phyloP scores from a whole-genome alignment of 2,888 invertebrate species.

The Metacarcinus magister region DNA sequence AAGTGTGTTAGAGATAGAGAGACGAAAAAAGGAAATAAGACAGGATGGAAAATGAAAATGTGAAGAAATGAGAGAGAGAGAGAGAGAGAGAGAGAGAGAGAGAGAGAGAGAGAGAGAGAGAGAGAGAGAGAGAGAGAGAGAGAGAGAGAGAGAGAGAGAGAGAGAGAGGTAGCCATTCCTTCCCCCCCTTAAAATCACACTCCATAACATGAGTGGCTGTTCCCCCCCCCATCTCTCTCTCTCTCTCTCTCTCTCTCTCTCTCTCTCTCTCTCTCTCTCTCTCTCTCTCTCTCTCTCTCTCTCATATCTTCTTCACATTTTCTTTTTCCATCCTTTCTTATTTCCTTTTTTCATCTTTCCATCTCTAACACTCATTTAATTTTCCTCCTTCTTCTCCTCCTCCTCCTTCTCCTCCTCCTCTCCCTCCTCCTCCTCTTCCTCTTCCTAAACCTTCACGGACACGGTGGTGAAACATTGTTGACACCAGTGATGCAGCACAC shows the following conservation, averaged over 20 bases:
- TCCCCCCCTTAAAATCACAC: background rate
- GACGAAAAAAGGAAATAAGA: background rate
- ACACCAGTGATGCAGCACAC: background rate
- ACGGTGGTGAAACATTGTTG: background rate
- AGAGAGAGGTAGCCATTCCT: background rate
- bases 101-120: background rate
- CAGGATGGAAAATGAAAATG: background rate
- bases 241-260: slow-evolving; percentile 44
- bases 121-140: background rate
- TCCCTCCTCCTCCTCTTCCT: background rate
- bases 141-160: background rate
- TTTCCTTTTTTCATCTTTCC: background rate
- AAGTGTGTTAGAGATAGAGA: background rate
- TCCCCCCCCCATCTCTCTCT: background rate
- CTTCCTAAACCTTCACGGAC: slow-evolving; percentile 4
- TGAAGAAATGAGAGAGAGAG: background rate
- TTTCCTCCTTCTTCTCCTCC: background rate
- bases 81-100: slow-evolving; percentile 16
- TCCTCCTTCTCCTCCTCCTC: background rate
- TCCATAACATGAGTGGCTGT: slow-evolving; percentile 43
- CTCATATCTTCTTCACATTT: background rate
- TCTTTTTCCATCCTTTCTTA: background rate
- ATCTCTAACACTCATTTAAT: background rate
- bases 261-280: slow-evolving; percentile 26
- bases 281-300: background rate